A percentile compares a stretch with the other conserved stretches of the same genome.
phyloP scores from a whole-genome alignment of 2,888 invertebrate genomes.

The Epicampocera succincta region DNA sequence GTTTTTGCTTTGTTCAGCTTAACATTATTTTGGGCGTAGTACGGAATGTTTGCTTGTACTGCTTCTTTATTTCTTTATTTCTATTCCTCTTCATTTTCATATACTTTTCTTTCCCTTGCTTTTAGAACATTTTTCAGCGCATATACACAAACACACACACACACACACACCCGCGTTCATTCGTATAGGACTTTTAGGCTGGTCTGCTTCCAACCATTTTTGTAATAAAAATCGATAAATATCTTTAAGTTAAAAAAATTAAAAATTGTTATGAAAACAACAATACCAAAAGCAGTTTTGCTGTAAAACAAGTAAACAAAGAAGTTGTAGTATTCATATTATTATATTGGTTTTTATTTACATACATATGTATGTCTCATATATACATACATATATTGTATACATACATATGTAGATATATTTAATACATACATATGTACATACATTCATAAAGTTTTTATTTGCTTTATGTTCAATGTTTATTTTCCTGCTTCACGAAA shows the following conservation, averaged over 20 bases:
- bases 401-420: neutral
- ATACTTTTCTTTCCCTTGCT: neutral
- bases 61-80: neutral
- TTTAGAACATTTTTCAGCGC: constrained; percentile 13
- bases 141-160: neutral
- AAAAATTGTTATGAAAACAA: constrained; percentile 64
- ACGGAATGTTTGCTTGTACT: neutral
- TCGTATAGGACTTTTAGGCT: constrained; percentile 56
- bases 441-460: neutral
- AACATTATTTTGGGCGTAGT: constrained; percentile 61
- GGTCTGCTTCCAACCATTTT: constrained; percentile 16
- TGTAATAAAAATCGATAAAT: constrained; percentile 65
- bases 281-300: constrained; percentile 46
- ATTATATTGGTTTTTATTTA: too few relatives aligned
- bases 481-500: too few relatives aligned
- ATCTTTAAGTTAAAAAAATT: constrained; percentile 76
- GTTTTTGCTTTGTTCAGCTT: constrained; percentile 19
- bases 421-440: neutral
- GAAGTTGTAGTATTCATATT: constrained; percentile 39
- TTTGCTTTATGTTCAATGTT: neutral
- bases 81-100: neutral
- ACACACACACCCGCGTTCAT: constrained; percentile 24
- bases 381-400: neutral
- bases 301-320: constrained; percentile 48
- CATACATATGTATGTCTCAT: neutral